A percentile compares a stretch with the other conserved stretches of the same genome.
Conservation (phyloP, 1,140 invertebrate species). For the Periplaneta americana region DNA sequence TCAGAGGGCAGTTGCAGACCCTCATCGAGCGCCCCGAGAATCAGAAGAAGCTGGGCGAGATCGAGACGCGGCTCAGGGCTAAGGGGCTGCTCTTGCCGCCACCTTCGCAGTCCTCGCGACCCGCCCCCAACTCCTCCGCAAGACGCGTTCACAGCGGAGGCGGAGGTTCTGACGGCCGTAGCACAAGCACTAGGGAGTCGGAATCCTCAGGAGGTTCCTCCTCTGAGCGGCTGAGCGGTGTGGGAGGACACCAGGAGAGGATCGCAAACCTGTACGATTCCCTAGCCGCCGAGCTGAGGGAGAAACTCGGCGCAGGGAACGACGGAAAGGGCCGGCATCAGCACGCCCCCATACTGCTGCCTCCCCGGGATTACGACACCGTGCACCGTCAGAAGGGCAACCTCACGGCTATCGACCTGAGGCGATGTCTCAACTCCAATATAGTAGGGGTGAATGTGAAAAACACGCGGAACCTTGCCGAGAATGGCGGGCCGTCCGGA, state of each 20-base stretch:
- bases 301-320: conserved; percentile 59
- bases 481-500: not conserved
- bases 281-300: conserved; percentile 82
- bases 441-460: conserved; percentile 49
- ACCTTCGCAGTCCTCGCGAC: not conserved
- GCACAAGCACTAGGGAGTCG: conserved; percentile 65
- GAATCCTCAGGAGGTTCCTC: conserved; percentile 51
- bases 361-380: conserved; percentile 90
- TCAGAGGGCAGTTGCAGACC: conserved; percentile 74
- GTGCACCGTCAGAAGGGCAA: conserved; percentile 79
- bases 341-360: conserved; percentile 55
- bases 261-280: conserved; percentile 79
- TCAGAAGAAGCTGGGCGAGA: conserved; percentile 75
- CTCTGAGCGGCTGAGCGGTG: conserved; percentile 21
- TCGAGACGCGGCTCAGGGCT: conserved; percentile 54
- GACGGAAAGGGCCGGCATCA: not conserved
- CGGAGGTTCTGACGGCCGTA: conserved; percentile 18
- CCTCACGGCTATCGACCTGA: conserved; percentile 69
- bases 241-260: conserved; percentile 39
- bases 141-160: not conserved
- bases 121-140: not conserved
- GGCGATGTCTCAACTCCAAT: conserved; percentile 64
- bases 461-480: not conserved
- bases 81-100: conserved; percentile 34
- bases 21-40: conserved; percentile 81